A percentile compares a stretch with the other conserved stretches of the same genome.
Conservation (phyloP, 2,113 vertebrate species). For the Gasterosteus nipponicus region DNA sequence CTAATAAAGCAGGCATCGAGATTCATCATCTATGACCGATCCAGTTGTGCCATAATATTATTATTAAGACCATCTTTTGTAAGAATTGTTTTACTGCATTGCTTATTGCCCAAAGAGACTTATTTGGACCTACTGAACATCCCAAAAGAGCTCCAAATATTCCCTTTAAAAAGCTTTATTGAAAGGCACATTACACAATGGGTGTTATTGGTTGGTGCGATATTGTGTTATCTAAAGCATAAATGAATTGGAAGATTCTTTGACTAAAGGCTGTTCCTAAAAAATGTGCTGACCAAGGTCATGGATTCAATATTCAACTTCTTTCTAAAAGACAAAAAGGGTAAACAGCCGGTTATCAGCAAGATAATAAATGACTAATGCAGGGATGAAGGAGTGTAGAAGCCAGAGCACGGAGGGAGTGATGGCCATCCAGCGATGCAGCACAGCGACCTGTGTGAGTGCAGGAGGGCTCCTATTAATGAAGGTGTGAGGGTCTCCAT, state of each 20-base stretch:
- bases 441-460: conserved; percentile 61
- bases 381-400: conserved; percentile 13
- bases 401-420: conserved; percentile 32
- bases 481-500: conserved; percentile 75
- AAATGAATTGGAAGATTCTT: background rate
- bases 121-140: background rate
- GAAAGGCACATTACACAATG: background rate
- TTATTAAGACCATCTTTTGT: background rate
- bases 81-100: background rate
- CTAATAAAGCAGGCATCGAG: conserved; percentile 7
- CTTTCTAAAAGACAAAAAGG: background rate
- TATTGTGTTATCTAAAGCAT: background rate
- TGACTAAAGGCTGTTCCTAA: background rate
- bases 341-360: background rate
- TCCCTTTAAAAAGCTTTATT: background rate
- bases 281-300: background rate
- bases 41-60: background rate
- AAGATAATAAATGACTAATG: background rate
- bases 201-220: no score
- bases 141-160: background rate
- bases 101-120: background rate
- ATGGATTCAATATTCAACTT: background rate
- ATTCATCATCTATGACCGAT: background rate
- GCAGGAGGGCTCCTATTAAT: conserved; percentile 54
- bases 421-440: conserved; percentile 51